Conservation (phyloP, 2,888 invertebrate species). For the Microplitis deprimator region DNA sequence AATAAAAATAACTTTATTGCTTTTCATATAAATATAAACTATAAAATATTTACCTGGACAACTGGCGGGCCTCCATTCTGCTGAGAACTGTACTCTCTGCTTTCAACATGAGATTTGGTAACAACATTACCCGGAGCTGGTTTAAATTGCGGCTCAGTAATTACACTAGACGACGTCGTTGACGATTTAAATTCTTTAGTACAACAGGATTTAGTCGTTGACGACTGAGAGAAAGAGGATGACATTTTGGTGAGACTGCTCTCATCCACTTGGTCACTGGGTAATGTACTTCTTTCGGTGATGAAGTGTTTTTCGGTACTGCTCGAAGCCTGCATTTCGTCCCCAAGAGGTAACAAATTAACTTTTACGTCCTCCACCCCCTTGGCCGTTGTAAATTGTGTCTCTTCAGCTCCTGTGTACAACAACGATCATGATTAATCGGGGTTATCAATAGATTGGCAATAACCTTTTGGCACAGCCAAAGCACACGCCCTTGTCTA, state of each 20-base stretch:
- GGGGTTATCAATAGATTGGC: constrained; percentile 63
- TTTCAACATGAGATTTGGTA: constrained; percentile 64
- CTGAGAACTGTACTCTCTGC: constrained; percentile 61
- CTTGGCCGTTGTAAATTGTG: constrained; percentile 50
- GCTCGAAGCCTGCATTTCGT: constrained; percentile 67
- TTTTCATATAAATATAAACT: too few species aligned
- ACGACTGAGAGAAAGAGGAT: constrained; percentile 67
- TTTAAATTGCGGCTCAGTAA: constrained; percentile 49
- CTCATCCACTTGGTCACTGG: constrained; percentile 52
- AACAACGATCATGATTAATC: constrained; percentile 59
- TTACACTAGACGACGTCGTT: constrained; percentile 60
- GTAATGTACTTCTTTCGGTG: constrained; percentile 60
- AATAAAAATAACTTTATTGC: too few species aligned
- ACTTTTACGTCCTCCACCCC: constrained; percentile 47
- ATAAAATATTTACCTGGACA: constrained; percentile 60
- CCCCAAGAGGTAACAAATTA: constrained; percentile 54
- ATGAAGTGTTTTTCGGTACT: constrained; percentile 68
- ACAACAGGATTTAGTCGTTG: constrained; percentile 64
- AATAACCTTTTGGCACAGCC: constrained; percentile 54
- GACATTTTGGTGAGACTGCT: constrained; percentile 64
- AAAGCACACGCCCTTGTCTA: constrained; percentile 34
- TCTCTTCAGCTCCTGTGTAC: constrained; percentile 58
- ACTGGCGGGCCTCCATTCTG: constrained; percentile 66
- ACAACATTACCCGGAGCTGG: constrained; percentile 57
- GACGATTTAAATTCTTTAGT: constrained; percentile 67